A percentile compares a stretch with the other conserved stretches of the same genome.
These are phyloP conservation scores for Drosophila anomalata DNA, from an alignment of 2,888 invertebrate genomes.

Conservation along the genomic window DNA sequence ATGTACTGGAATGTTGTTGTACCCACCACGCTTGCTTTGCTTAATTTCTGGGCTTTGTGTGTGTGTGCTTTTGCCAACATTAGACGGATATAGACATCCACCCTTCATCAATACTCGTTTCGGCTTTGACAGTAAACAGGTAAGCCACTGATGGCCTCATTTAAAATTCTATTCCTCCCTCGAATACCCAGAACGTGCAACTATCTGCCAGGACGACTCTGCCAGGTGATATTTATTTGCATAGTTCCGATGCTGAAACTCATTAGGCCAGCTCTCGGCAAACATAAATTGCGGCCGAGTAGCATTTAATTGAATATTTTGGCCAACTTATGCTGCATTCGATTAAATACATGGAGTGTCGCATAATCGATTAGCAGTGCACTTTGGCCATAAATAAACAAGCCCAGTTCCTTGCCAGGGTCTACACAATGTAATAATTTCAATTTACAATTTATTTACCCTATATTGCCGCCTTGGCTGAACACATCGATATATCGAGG, in stretches of 20 bases:
- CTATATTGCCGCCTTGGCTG: not conserved
- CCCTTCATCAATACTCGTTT: slow-evolving; percentile 62
- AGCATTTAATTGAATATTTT: slow-evolving; percentile 75
- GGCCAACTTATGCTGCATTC: slow-evolving; percentile 64
- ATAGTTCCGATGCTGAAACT: slow-evolving; percentile 51
- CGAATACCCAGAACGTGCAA: not conserved
- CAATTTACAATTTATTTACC: slow-evolving; percentile 67
- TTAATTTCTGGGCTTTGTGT: slow-evolving; percentile 33
- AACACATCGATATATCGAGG: slow-evolving; percentile 51
- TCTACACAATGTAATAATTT: slow-evolving; percentile 69
- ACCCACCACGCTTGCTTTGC: slow-evolving; percentile 18
- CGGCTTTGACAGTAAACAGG: slow-evolving; percentile 27
- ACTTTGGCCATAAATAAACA: slow-evolving; percentile 68
- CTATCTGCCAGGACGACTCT: not conserved
- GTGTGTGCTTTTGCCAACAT: slow-evolving; percentile 9
- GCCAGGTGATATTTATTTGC: slow-evolving; percentile 29
- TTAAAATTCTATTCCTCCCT: slow-evolving; percentile 16
- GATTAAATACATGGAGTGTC: slow-evolving; percentile 64
- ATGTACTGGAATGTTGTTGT: slow-evolving; percentile 31
- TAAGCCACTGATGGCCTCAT: slow-evolving; percentile 18
- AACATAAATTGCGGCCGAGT: slow-evolving; percentile 64
- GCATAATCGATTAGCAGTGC: slow-evolving; percentile 70
- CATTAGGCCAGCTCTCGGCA: slow-evolving; percentile 59
- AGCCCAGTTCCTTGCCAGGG: slow-evolving; percentile 20
- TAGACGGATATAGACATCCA: slow-evolving; percentile 2